A percentile compares a stretch with the other conserved stretches of the same genome.
Conservation (phyloP, 2,113 vertebrate genomes). For the Diadophis punctatus region DNA sequence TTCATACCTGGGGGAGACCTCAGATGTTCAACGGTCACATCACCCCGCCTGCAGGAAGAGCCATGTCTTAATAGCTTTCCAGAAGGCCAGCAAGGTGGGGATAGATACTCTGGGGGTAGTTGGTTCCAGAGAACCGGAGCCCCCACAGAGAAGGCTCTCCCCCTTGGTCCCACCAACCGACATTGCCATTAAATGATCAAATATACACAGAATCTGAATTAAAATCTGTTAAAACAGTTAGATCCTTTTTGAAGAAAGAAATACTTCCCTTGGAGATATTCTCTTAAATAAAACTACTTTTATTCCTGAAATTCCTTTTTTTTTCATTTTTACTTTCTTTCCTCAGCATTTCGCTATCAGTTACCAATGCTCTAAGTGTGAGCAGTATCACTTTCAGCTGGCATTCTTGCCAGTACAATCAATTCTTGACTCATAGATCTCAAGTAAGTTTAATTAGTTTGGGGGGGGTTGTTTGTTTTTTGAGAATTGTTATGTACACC, state of each 20-base stretch:
- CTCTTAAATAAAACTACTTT: background rate
- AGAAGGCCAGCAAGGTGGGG: no score
- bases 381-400: background rate
- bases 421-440: background rate
- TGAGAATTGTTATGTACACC: background rate
- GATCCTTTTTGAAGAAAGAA: background rate
- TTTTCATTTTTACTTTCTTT: background rate
- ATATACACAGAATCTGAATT: background rate
- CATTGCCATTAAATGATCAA: background rate
- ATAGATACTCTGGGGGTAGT: no score
- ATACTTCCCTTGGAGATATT: background rate
- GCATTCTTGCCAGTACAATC: background rate
- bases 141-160: no score
- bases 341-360: background rate
- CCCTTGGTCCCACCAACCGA: no score
- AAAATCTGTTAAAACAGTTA: background rate
- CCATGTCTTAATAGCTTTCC: no score
- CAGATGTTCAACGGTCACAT: no score
- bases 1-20: no score
- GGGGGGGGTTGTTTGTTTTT: background rate
- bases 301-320: background rate
- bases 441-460: background rate
- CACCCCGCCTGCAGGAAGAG: no score
- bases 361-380: background rate
- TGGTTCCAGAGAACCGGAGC: no score